Evolutionary conservation across 2,113 vertebrate species (phyloP), one percentile per base, ranked within the genome.

Genomic region (Dasyornis broadbenti): DNA sequence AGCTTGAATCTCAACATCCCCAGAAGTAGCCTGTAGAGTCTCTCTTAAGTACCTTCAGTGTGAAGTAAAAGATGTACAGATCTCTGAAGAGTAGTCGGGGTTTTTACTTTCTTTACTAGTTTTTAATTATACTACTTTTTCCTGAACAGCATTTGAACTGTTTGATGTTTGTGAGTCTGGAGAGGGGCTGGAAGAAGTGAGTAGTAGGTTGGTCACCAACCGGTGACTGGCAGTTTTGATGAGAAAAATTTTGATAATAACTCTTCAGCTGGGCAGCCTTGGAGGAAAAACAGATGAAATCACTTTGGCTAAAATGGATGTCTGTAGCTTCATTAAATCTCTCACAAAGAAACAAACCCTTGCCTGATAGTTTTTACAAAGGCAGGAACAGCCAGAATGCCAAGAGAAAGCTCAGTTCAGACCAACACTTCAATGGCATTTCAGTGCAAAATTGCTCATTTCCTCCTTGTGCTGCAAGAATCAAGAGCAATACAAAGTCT

Each of bases 261-360:
- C n/a, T 94, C 76, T 81, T 95, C 44, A 75, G 28, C 79, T 94
- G 90, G 85, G 85, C 96, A 97, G 69, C 44, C 79, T 94, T 81
- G 76, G 94, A 95, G 92, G 88, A 96, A 96, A 96, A 96, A 94
- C 35, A 77, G 82, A 89, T 96, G 71, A 96, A 96, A 72, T 95
- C 79, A 92, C 60, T 96, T 92, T 86, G 92, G 92, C 94, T 90
- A 89, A 96, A 96, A 94, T 70, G 72, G 71, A 86, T 60, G 79
- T 90, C 92, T 96, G 94, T 71, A 93, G 90, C 88, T 93, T 86
- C 2, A 1, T 88, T 81, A 90, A 90, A 91, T 85, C 52, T 81
- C 68, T 95, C 40, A 68, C 80, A 88, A 92, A 89, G 92, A 86
- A 94, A 72, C 53, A 94, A 93, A 59, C 35, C 35, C 54, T 88